Percentiles rank a stretch among this genome's conserved stretches.
These are phyloP conservation scores for Pygocentrus nattereri DNA, from an alignment of 2,797 vertebrate species.

Conservation along the genomic window DNA sequence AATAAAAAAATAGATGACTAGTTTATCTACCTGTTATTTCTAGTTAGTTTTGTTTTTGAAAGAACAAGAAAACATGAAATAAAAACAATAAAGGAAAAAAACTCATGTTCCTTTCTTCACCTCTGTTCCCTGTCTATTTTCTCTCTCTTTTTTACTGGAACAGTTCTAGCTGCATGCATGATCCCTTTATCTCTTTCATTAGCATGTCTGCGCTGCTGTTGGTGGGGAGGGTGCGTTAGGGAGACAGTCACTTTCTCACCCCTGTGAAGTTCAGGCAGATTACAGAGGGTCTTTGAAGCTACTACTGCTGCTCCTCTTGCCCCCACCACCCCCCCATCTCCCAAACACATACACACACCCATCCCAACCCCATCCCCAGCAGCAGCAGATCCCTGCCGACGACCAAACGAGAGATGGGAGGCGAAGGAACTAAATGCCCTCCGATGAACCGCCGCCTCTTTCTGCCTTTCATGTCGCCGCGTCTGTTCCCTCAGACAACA, in stretches of 20 bases:
- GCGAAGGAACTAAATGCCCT: conserved; percentile 81
- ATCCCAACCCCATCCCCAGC: conserved; percentile 85
- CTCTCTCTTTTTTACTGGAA: conserved; percentile 59
- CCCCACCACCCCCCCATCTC: not conserved
- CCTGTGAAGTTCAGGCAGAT: conserved; percentile 98
- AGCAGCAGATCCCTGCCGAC: conserved; percentile 90
- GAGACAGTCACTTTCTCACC: conserved; percentile 96
- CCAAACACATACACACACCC: conserved; percentile 65
- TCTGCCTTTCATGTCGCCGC: conserved; percentile 88
- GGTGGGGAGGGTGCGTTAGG: conserved; percentile 90
- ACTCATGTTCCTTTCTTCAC: conserved; percentile 78
- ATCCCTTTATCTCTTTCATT: conserved; percentile 99
- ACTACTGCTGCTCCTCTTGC: conserved; percentile 63
- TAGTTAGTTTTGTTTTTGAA: conserved; percentile 59
- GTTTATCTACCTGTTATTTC: conserved; percentile 87
- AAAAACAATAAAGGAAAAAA: conserved; percentile 86
- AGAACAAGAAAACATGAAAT: conserved; percentile 73
- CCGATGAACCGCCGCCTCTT: conserved; percentile 88
- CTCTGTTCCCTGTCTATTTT: conserved; percentile 16
- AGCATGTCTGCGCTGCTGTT: conserved; percentile 91
- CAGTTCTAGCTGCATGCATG: conserved; percentile 87
- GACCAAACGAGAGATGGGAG: conserved; percentile 86
- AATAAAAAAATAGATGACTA: conserved; percentile 81
- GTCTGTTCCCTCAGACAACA: conserved; percentile 55
- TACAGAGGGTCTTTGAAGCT: conserved; percentile 99